Evolutionary conservation across 2,888 invertebrate species (phyloP), one percentile per base, ranked within the genome.

Genomic region (Panzeria rudis): DNA sequence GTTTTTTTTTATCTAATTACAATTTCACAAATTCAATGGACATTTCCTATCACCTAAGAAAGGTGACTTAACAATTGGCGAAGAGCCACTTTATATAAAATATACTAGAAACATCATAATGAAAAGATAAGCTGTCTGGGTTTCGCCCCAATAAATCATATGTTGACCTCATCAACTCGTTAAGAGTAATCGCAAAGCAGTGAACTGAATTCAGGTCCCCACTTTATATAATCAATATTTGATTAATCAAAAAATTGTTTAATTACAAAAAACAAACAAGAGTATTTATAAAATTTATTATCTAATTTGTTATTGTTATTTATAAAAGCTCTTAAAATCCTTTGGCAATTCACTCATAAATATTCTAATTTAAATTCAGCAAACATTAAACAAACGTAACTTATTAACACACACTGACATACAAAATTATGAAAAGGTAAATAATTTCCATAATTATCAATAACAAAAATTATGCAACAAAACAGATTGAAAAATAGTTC

Each of bases 361-460:
- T 47, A 61, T 38, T 69, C 35, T 50, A 50, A 59, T 38, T 69
- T 59, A 38, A 68, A 59, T 68, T 68, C 9, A 25, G 11, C 62
- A 23, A 64, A 75, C n/a, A 61, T 61, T 50, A 25, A 61, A 50
- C 35, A 50, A 50, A 50, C 35, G 9, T 61, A 62, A 64, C 15
- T 50, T 50, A 17, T 50, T 50, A 50, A 50, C 17, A 50, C 17
- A 50, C 20, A 50, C 20, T 64, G 15, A 20, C n/a, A 8, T n/a
- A 64, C 9, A 29, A 56, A 66, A 0, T 56, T 15, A 59, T 8
- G 20, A 3, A 17, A 29, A 54, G 25, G 8, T 54, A 54, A 38
- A 64, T 78, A 78, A 52, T 35, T 71, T 62, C 13, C 20, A 29
- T 62, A 62, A 23, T 54, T 29, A 78, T 78, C 62, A 78, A 71